Evolutionary conservation across 2,797 vertebrate species (phyloP).

Genomic region (Nasua narica): DNA sequence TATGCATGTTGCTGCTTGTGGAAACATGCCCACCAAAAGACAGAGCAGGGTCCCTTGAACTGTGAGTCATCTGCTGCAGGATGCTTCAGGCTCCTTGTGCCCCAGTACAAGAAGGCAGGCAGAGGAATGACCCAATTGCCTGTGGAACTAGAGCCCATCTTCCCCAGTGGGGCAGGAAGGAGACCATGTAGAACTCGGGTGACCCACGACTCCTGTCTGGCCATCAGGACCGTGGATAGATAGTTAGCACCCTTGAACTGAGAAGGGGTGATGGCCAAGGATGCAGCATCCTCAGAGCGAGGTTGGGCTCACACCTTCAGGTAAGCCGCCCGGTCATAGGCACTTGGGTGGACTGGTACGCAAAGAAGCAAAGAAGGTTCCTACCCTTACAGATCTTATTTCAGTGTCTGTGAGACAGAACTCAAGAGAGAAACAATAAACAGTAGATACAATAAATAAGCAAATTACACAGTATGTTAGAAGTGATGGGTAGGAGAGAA

Average conservation of each 20-base stretch:
- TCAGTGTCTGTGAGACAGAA: not conserved
- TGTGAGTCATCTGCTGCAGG: not conserved
- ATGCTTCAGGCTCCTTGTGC: not conserved
- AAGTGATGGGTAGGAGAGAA: not conserved
- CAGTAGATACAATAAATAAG: not conserved
- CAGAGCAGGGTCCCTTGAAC: not conserved
- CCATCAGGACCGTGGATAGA: not conserved
- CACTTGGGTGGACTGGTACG: not conserved
- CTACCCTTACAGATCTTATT: not conserved
- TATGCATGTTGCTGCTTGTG: not conserved
- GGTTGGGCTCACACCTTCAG: not conserved
- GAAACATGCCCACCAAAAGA: not conserved
- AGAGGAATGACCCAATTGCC: not conserved
- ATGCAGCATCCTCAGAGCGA: not conserved
- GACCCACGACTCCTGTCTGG: not conserved
- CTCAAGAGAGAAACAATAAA: not conserved
- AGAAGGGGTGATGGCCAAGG: not conserved
- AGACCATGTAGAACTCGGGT: rapidly evolving
- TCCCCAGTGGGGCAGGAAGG: not conserved
- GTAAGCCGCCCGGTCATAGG: not conserved
- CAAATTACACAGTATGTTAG: not conserved
- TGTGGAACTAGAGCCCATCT: rapidly evolving
- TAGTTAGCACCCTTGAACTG: not conserved
- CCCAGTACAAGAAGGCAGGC: not conserved
- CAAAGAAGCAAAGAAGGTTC: not conserved